A percentile compares a stretch with the other conserved stretches of the same genome.
These are phyloP conservation scores for Morpho achilles DNA, from an alignment of 2,888 invertebrate genomes.

Conservation along the genomic window DNA sequence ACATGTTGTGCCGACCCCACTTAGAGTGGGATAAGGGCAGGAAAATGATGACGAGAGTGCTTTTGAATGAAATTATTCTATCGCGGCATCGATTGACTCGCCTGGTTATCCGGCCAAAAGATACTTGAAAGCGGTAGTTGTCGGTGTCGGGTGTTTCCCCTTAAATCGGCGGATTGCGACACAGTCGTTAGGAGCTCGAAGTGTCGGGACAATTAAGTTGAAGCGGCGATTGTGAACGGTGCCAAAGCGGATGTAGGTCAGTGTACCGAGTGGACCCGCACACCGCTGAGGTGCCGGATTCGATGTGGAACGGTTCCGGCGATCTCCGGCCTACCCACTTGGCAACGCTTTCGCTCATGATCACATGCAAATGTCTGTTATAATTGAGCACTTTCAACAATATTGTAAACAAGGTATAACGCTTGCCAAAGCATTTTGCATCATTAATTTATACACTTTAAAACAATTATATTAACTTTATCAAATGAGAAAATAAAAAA, in stretches of 20 bases:
- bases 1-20: no score
- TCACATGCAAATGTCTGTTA: constrained; percentile 27
- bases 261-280: constrained; percentile 64
- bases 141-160: constrained; percentile 54
- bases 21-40: no score
- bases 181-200: constrained; percentile 74
- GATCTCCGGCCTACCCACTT: constrained; percentile 51
- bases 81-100: constrained; percentile 38
- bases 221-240: constrained; percentile 77
- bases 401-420: constrained; percentile 19
- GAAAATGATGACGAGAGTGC: constrained; percentile 38
- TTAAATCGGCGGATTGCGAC: constrained; percentile 75
- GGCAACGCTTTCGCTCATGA: constrained; percentile 45
- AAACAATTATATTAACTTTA: no score
- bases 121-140: constrained; percentile 46
- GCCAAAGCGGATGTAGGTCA: constrained; percentile 79
- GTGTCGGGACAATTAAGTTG: constrained; percentile 79
- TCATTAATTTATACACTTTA: no score
- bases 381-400: constrained; percentile 20
- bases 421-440: constrained; percentile 19
- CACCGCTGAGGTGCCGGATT: constrained; percentile 58
- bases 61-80: constrained; percentile 14
- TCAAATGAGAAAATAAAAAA: no score
- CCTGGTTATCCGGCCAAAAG: constrained; percentile 41
- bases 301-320: constrained; percentile 43